These are phyloP conservation scores for Cyclophora albipunctata DNA, from an alignment of 2,888 invertebrate genomes.

Conservation along the genomic window DNA sequence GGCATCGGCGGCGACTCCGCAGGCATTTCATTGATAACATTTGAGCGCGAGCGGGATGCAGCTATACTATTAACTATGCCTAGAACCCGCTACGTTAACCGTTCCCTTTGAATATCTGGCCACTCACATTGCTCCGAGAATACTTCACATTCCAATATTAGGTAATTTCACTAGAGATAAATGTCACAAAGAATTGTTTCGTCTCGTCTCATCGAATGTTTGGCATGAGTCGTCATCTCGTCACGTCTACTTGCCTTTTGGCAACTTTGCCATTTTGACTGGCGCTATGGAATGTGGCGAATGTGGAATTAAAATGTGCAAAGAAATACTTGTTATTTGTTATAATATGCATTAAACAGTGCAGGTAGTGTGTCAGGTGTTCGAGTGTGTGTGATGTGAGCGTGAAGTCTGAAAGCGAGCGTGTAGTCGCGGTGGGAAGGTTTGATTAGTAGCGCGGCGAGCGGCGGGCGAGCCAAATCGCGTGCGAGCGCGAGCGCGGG, in stretches of 20 bases:
- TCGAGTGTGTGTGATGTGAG: not conserved
- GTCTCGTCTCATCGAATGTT: conserved; percentile 42
- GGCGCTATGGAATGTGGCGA: too few species aligned
- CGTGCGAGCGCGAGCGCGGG: conserved; percentile 59
- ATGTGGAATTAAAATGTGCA: not conserved
- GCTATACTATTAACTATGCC: conserved; percentile 27
- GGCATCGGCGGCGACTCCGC: conserved; percentile 39
- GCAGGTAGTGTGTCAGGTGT: not conserved
- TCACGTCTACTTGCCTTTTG: conserved; percentile 50
- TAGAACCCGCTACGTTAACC: conserved; percentile 26
- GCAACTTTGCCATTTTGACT: conserved; percentile 36
- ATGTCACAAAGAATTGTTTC: conserved; percentile 34
- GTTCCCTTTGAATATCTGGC: conserved; percentile 6
- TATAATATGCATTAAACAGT: not conserved
- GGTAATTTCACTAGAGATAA: conserved; percentile 24
- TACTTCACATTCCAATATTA: conserved; percentile 13
- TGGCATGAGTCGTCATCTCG: conserved; percentile 47
- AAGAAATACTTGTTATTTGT: not conserved
- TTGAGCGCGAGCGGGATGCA: conserved; percentile 59
- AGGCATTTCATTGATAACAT: conserved; percentile 71
- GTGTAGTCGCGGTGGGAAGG: conserved; percentile 12
- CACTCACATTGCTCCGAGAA: not conserved
- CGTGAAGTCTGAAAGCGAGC: not conserved
- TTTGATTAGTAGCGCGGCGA: conserved; percentile 47
- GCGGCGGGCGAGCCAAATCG: conserved; percentile 52